Conservation (phyloP, 2,113 vertebrate genomes). For the Tychaedon coryphoeus region DNA sequence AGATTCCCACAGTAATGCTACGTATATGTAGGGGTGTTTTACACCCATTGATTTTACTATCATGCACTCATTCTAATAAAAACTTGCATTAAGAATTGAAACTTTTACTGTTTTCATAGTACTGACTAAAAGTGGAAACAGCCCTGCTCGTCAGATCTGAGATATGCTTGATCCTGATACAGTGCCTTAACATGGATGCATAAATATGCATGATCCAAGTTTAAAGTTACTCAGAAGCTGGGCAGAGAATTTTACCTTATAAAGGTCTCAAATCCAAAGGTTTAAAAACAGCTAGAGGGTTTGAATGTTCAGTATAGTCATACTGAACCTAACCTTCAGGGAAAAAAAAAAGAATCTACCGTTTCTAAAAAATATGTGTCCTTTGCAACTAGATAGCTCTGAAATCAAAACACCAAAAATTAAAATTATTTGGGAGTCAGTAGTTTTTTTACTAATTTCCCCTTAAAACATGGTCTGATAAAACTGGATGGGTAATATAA, state of each 20-base stretch:
- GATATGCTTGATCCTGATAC: neutral
- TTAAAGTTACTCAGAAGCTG: neutral
- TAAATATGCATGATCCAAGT: neutral
- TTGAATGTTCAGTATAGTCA: neutral
- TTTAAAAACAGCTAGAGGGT: neutral
- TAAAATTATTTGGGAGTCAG: neutral
- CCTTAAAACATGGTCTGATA: neutral
- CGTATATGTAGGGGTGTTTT: neutral
- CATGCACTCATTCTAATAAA: neutral
- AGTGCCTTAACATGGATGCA: neutral
- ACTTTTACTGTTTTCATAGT: neutral
- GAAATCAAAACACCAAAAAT: neutral
- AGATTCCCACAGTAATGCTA: neutral
- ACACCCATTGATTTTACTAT: neutral
- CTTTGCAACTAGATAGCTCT: neutral
- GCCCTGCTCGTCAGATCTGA: neutral
- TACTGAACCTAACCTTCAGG: neutral
- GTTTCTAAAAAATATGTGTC: neutral
- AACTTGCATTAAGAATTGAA: neutral
- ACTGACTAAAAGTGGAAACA: neutral
- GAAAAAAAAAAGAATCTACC: accelerated
- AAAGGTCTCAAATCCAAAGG: neutral
- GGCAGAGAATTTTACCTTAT: neutral
- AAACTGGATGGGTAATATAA: neutral
- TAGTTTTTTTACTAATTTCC: neutral